Base-by-base conservation (phyloP, 2,113 vertebrate species). In the Oreochromis tanganicae region DNA sequence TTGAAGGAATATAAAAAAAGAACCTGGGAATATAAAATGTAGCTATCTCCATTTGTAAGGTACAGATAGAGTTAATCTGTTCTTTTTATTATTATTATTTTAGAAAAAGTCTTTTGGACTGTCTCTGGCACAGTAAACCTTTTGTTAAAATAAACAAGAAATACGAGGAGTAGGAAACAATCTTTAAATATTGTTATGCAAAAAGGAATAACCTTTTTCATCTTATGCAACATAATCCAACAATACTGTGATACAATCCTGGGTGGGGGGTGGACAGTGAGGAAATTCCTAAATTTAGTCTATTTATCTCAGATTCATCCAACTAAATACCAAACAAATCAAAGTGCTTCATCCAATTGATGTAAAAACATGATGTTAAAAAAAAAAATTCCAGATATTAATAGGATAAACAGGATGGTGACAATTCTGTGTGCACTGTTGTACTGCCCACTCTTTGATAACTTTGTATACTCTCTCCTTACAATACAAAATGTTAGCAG, bases 41-140 rank as follows among this genome's bases (percentile, higher is more conserved):
- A 19, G 52, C 24, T 29, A 29, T 83, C 32, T 9, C 21, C 73
- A 52, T n/a, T 38, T 34, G 17, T 50, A n/a, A 61, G 3, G 14
- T 81, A 41, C 17, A 50, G 71, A 3, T 8, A 14, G 24, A 12
- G n/a, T 79, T 27, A 3, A 61, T 73, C 21, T 63, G 13, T 16
- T 46, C 4, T 54, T 56, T 0, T 29, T 56, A 0, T 48, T 48
- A 3, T 38, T 87, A 14, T 50, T 78, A 50, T 50, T 50, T 50
- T 32, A 50, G 57, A 61, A 75, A 48, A 73, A 29, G 16, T 52
- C 17, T 82, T 6, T 48, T 71, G 29, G 10, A 59, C 50, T 36
- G 16, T 55, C 29, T 71, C n/a, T 54, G 24, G 66, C 46, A 27
- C 2, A 13, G 38, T 81, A 38, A 43, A 46, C n/a, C 48, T 59